Conservation (phyloP, 2,113 vertebrate species). For the Catharus bicknelli region DNA sequence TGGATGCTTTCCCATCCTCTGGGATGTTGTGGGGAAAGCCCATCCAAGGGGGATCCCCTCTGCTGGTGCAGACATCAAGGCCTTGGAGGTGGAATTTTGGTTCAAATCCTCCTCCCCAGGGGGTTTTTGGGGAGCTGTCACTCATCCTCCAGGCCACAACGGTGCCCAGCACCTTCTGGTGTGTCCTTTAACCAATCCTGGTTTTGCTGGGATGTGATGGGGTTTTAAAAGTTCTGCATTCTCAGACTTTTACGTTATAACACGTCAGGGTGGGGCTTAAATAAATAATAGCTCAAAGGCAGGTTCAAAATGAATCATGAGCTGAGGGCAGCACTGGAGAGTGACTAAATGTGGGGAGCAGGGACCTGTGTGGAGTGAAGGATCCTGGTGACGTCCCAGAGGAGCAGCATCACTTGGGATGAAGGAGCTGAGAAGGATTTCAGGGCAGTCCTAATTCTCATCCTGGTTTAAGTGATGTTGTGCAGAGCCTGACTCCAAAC, state of each 20-base stretch:
- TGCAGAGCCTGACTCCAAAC: not conserved
- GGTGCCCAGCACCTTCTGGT: not conserved
- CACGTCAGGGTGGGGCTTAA: constrained; percentile 51
- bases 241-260: constrained; percentile 59
- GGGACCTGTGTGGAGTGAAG: not conserved
- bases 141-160: accelerated
- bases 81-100: not conserved
- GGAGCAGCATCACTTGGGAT: not conserved
- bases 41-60: not conserved
- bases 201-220: not conserved
- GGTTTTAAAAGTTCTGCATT: constrained; percentile 32
- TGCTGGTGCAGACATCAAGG: not conserved
- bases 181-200: not conserved
- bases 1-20: not conserved
- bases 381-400: not conserved
- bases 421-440: not conserved
- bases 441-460: not conserved
- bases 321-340: constrained; percentile 38
- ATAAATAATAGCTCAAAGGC: constrained; percentile 61
- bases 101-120: not conserved
- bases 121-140: not conserved
- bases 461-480: not conserved
- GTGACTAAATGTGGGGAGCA: constrained; percentile 32
- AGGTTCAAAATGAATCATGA: constrained; percentile 48
- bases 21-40: not conserved